Base-by-base conservation (phyloP, 2,113 vertebrate species). In the Strix uralensis region DNA sequence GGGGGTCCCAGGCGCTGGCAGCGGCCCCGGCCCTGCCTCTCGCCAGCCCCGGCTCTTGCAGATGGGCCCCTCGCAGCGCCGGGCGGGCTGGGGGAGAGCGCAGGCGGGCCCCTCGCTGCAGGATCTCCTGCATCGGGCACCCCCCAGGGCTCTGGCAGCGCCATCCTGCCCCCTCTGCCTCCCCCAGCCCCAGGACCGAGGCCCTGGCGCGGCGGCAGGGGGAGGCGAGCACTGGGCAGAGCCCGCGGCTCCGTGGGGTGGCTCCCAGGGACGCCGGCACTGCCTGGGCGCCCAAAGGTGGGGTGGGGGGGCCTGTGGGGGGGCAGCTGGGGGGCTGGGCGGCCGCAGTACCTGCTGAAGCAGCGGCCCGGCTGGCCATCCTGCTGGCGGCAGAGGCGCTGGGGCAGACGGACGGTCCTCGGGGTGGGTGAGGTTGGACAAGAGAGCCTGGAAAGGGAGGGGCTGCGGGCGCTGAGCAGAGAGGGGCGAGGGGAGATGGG, bases 391-490 rank as follows among this genome's bases (percentile, higher is more conserved):
- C 97, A 5, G 98, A 97, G 6, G 98, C 97, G 67, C 98, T 98
- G 78, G 97, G 97, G 95, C 96, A 94, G 94, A 98, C 94, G 92
- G 82, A 91, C 40, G 98, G 80, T 94, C 96, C 94, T 92, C 97
- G 97, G 95, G 98, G 86, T 58, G 92, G 27, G 61, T 23, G 94
- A 94, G 94, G 97, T 95, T 97, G 98, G 98, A 98, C 97, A 97
- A 98, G 98, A 69, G 98, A 97, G 98, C 98, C 98, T 99, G 98
- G 88, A 94, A 96, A 82, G 5, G 92, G 90, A 90, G 75, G 75
- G 63, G 71, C 46, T 55, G 86, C 81, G 1, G 72, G 61, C 5
- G 58, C 40, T 2, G 88, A 79, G 84, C 86, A 6, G 63, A 14
- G 36, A 2, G 42, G 79, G 67, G 70, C 16, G 15, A 15, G 25